Base-by-base conservation (phyloP, 2,797 vertebrate genomes). In the Chrosomus eos region DNA sequence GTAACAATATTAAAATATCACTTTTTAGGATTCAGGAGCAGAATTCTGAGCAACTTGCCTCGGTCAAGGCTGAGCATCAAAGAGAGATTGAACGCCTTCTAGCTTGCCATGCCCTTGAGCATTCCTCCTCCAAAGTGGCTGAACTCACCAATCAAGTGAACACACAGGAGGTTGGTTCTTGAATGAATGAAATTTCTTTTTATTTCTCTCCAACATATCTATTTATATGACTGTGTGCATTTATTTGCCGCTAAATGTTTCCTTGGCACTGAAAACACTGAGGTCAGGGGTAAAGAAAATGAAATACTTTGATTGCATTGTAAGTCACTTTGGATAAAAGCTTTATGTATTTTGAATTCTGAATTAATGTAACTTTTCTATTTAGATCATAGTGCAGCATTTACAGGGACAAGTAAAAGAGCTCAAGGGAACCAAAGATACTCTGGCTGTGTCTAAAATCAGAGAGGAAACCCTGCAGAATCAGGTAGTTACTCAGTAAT, bases 391-490 rank as follows among this genome's bases (percentile, higher is more conserved):
- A 85, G 93, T 97, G 90, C 95, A 94, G 83, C 96, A 97, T 91
- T 91, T 98, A 80, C 95, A 96, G 85, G 94, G 95, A 13, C 96
- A 98, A 92, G 90, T 98, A 60, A 88, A 86, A 31, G 96, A 97
- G 38, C 91, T 95, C 2, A 96, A 97, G 83, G 90, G 84, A 83
- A 91, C 88, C 85, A 96, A 94, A 88, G 96, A 97, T 21, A 95
- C 94, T 0, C 94, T 98, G 78, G 74, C 84, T 6, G 62, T 96
- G 86, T 96, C 95, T 87, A 95, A 92, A 85, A 93, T 93, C 82
- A 87, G 97, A 90, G 98, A 99, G 87, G 95, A 97, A 55, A 93
- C 95, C 19, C 91, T 99, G 73, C 96, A 99, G 87, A 95, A 92
- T 62, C 97, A 98, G 96, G 98, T 98, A 93, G 75, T 60, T 1